These are phyloP conservation scores for Neodiprion lecontei DNA, from an alignment of 1,140 invertebrate genomes.

Conservation along the genomic window DNA sequence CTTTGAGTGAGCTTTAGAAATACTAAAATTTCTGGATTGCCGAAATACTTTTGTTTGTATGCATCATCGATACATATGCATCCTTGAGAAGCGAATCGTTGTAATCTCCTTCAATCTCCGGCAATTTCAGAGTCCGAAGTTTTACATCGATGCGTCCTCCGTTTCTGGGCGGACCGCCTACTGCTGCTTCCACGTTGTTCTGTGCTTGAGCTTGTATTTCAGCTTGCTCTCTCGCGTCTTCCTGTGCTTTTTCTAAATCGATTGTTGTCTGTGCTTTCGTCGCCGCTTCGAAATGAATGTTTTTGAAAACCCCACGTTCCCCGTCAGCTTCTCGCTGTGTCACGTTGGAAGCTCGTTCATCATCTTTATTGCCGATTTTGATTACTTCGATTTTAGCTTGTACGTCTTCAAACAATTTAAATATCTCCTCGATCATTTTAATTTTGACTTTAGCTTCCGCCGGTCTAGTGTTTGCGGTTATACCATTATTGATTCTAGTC, in stretches of 20 bases:
- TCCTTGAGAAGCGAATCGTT: slow-evolving; percentile 39
- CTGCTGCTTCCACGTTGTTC: neutral
- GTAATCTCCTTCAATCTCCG: slow-evolving; percentile 34
- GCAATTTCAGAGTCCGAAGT: slow-evolving; percentile 31
- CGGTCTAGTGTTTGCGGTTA: too few species aligned
- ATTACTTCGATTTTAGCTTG: neutral
- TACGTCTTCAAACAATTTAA: neutral
- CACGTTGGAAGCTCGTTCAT: too few species aligned
- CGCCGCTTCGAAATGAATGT: neutral
- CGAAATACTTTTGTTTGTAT: slow-evolving; percentile 31
- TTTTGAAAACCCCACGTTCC: too few species aligned
- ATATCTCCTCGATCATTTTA: neutral
- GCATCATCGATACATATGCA: slow-evolving; percentile 42
- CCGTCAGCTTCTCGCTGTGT: too few species aligned
- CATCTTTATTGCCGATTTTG: too few species aligned
- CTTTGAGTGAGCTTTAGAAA: slow-evolving; percentile 36
- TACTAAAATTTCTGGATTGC: slow-evolving; percentile 46
- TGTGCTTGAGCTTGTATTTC: neutral
- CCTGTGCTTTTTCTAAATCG: neutral
- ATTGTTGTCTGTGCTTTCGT: neutral
- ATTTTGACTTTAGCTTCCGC: neutral
- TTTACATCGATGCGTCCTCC: neutral
- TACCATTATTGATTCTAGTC: too few species aligned
- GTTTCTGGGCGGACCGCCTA: neutral
- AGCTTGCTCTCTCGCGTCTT: neutral